Percentiles rank a stretch among this genome's conserved stretches.
Evolutionary conservation across 2,888 invertebrate genomes (phyloP).

Genomic region (Acanthosepion pharaonis): DNA sequence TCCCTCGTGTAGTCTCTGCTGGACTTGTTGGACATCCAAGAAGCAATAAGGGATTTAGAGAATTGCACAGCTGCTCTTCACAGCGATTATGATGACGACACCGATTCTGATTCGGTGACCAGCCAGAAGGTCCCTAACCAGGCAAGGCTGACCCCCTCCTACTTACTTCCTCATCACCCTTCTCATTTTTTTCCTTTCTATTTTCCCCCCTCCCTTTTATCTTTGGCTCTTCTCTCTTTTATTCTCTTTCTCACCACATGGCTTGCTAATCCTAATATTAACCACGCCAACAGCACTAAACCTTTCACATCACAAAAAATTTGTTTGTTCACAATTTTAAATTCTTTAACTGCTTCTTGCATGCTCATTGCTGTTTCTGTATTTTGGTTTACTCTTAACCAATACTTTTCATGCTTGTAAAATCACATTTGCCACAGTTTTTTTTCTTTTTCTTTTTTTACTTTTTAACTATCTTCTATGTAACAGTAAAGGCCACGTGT

Average conservation of each 20-base stretch:
- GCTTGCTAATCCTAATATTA: not conserved
- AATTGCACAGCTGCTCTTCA: slow-evolving; percentile 67
- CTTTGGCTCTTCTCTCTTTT: not conserved
- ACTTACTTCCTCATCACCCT: not conserved
- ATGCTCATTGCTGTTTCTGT: not conserved
- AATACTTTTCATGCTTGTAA: not conserved
- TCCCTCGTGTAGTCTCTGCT: slow-evolving; percentile 46
- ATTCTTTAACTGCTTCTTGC: not conserved
- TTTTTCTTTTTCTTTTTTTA: not conserved
- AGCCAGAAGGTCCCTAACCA: slow-evolving; percentile 44
- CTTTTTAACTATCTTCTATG: no score
- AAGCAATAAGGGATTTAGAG: slow-evolving; percentile 67
- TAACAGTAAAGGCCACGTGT: not conserved
- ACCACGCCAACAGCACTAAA: not conserved
- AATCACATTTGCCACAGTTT: not conserved
- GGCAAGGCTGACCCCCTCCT: slow-evolving; percentile 44
- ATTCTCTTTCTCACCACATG: not conserved
- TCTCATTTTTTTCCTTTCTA: not conserved
- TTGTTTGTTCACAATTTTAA: not conserved
- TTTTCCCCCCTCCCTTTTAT: not conserved
- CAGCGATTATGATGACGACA: slow-evolving; percentile 59
- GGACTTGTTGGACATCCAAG: slow-evolving; percentile 58
- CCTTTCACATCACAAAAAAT: not conserved
- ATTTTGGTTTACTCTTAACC: not conserved
- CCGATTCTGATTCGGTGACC: slow-evolving; percentile 41